These are phyloP conservation scores for Oreohelix idahoensis DNA, from an alignment of 1,140 invertebrate species.

Conservation along the genomic window DNA sequence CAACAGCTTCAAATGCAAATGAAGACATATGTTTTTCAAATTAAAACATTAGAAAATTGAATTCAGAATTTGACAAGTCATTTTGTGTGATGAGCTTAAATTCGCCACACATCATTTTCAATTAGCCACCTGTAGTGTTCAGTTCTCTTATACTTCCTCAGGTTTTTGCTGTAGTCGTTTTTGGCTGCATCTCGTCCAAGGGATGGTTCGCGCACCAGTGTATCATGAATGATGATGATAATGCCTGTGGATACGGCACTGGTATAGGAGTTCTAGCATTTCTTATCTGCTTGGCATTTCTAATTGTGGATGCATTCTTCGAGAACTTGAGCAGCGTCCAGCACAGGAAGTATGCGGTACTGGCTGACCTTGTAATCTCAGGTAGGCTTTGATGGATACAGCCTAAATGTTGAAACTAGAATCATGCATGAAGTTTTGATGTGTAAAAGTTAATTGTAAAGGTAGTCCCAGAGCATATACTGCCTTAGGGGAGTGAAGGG, in stretches of 20 bases:
- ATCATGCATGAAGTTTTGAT: too few species aligned
- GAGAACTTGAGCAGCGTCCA: constrained; percentile 98
- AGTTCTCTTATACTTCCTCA: constrained; percentile 70
- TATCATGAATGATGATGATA: constrained; percentile 90
- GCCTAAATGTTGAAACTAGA: background rate
- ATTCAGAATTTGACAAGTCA: too few species aligned
- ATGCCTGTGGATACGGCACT: constrained; percentile 95
- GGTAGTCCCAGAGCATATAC: too few species aligned
- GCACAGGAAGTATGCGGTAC: constrained; percentile 94
- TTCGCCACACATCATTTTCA: too few species aligned
- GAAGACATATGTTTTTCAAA: too few species aligned
- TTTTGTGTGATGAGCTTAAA: too few species aligned
- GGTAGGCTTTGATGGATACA: constrained; percentile 76
- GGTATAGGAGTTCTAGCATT: constrained; percentile 94
- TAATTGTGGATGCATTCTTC: constrained; percentile 93
- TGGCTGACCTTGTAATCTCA: constrained; percentile 91
- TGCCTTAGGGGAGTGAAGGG: too few species aligned
- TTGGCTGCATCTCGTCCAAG: constrained; percentile 96
- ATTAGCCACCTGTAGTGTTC: too few species aligned
- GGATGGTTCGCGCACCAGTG: constrained; percentile 87
- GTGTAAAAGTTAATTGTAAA: too few species aligned
- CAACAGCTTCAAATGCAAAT: too few species aligned
- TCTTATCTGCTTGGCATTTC: constrained; percentile 89
- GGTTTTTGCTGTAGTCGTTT: constrained; percentile 96
- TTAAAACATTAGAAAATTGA: too few species aligned